These are phyloP conservation scores for Sthenelais limicola DNA, from an alignment of 2,888 invertebrate genomes.

Conservation along the genomic window DNA sequence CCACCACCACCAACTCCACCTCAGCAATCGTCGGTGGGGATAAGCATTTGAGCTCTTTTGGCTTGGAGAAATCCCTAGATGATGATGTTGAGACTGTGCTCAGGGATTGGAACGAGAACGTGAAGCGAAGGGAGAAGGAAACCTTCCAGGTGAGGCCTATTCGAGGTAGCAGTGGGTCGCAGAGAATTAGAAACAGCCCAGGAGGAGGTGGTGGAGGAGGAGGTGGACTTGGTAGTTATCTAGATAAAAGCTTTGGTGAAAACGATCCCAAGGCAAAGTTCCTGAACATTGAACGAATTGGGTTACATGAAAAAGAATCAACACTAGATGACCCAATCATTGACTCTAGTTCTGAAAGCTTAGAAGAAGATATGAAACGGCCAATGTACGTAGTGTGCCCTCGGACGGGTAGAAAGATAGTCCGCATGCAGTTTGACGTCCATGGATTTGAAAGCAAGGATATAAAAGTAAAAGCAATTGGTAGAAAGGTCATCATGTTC, in stretches of 20 bases:
- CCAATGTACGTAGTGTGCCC: conserved; percentile 46
- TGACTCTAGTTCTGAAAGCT: conserved; percentile 37
- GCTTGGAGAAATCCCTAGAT: conserved; percentile 39
- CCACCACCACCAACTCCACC: conserved; percentile 5
- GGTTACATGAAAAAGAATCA: conserved; percentile 28
- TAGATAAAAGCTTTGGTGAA: conserved; percentile 18
- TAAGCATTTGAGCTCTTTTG: no score
- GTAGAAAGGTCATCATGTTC: conserved; percentile 42
- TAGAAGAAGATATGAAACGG: conserved; percentile 39
- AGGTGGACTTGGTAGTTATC: not conserved
- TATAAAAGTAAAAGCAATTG: conserved; percentile 47
- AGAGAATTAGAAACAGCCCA: not conserved
- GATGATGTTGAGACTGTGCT: conserved; percentile 41
- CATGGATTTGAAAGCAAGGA: conserved; percentile 45
- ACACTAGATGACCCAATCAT: conserved; percentile 14
- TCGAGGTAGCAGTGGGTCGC: not conserved
- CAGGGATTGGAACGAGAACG: conserved; percentile 43
- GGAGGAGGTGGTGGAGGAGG: not conserved
- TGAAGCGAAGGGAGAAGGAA: conserved; percentile 25
- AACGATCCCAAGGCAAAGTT: conserved; percentile 24
- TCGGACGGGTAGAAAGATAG: conserved; percentile 44
- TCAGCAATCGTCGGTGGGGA: no score
- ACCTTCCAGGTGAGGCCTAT: conserved; percentile 41
- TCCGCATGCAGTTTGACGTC: conserved; percentile 50
- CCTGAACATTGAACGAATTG: conserved; percentile 35